These are phyloP conservation scores for Cerceris rybyensis DNA, from an alignment of 2,888 invertebrate genomes.

Conservation along the genomic window DNA sequence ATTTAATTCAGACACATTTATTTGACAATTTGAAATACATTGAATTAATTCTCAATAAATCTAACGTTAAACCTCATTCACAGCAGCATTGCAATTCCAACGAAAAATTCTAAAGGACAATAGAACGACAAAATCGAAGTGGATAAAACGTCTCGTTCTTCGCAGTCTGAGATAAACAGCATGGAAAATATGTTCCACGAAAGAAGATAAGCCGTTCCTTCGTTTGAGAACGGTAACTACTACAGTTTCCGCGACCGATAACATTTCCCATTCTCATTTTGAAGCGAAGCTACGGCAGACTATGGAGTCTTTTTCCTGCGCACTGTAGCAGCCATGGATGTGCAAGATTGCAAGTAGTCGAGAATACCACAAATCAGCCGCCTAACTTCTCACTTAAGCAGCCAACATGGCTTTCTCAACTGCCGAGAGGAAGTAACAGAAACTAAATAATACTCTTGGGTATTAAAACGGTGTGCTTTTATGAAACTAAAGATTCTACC, in stretches of 20 bases:
- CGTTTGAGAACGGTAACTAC: constrained; percentile 42
- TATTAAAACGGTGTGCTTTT: background rate
- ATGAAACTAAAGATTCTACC: background rate
- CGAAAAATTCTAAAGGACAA: background rate
- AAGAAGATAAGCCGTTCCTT: constrained; percentile 43
- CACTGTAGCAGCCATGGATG: background rate
- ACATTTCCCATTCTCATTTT: constrained; percentile 41
- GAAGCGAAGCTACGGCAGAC: background rate
- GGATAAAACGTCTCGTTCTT: background rate
- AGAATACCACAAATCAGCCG: constrained; percentile 39
- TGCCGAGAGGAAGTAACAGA: constrained; percentile 16
- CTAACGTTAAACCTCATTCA: too few relatives aligned
- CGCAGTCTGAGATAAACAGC: constrained; percentile 9
- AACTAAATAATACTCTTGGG: background rate
- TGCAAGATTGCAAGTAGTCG: constrained; percentile 15
- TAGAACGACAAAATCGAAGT: background rate
- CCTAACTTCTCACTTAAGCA: constrained; percentile 23
- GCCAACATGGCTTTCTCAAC: background rate
- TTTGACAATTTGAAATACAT: too few relatives aligned
- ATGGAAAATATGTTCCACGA: constrained; percentile 35
- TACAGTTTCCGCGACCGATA: constrained; percentile 44
- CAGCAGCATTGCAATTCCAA: too few relatives aligned
- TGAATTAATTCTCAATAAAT: too few relatives aligned
- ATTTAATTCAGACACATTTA: too few relatives aligned
- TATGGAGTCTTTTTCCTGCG: too few relatives aligned